These are phyloP conservation scores for Lasioglossum calceatum DNA, from an alignment of 2,888 invertebrate genomes.

Conservation along the genomic window DNA sequence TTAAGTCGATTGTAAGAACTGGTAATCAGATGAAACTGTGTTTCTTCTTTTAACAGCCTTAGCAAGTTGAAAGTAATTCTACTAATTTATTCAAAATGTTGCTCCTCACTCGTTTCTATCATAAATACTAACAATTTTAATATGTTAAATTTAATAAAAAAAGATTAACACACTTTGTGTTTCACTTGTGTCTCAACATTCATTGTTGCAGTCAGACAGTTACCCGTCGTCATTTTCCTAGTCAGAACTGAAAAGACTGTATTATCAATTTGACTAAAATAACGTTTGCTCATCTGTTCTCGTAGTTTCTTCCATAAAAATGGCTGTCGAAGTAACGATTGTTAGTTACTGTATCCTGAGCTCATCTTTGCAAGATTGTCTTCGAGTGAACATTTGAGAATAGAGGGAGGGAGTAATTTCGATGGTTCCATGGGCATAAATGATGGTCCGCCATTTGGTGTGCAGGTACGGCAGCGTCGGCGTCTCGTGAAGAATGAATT, in stretches of 20 bases:
- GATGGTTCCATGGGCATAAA: conserved; percentile 49
- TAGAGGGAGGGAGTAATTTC: conserved; percentile 30
- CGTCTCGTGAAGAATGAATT: conserved; percentile 67
- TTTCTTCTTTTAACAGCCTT: too few relatives aligned
- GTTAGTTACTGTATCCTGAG: not conserved
- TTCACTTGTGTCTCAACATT: too few relatives aligned
- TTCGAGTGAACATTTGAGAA: conserved; percentile 20
- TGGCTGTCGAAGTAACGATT: not conserved
- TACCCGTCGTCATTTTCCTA: not conserved
- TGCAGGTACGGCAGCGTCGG: conserved; percentile 49
- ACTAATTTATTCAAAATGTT: not conserved
- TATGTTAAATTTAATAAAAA: too few relatives aligned
- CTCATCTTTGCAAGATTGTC: not conserved
- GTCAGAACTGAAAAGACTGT: not conserved
- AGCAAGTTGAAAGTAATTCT: too few relatives aligned
- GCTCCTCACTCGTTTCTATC: not conserved
- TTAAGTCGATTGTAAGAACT: not conserved
- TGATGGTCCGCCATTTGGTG: conserved; percentile 56
- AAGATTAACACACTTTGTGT: too few relatives aligned
- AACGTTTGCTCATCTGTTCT: not conserved
- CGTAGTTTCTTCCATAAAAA: not conserved
- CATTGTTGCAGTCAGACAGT: not conserved
- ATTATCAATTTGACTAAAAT: not conserved
- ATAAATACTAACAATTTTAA: too few relatives aligned
- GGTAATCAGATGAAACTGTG: not conserved